Conservation (phyloP, 2,113 vertebrate species). For the Sporophila hypoxantha region DNA sequence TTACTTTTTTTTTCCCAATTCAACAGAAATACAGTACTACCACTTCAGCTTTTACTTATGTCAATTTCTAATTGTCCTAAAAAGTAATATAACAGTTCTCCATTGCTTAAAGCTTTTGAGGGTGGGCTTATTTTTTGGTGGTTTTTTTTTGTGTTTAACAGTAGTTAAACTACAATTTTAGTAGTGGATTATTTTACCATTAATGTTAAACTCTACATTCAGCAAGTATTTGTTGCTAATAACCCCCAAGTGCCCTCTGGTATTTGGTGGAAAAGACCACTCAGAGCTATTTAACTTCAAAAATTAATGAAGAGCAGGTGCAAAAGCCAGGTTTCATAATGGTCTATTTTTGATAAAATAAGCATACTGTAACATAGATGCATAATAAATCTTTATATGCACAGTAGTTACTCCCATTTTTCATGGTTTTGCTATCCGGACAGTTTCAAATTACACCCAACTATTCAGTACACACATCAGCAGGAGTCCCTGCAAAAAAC, state of each 20-base stretch:
- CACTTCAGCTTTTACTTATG: not conserved
- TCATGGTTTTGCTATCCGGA: not conserved
- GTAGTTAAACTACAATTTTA: not conserved
- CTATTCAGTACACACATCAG: not conserved
- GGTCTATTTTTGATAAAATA: constrained; percentile 38
- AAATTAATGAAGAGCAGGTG: constrained; percentile 58
- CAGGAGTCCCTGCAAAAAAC: not conserved
- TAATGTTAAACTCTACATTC: not conserved
- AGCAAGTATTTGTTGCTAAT: constrained; percentile 6
- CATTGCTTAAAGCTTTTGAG: not conserved
- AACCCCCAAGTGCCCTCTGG: not conserved
- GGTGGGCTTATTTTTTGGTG: not conserved
- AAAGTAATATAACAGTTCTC: not conserved
- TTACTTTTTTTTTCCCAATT: not conserved
- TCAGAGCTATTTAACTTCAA: constrained; percentile 28
- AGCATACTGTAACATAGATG: constrained; percentile 43
- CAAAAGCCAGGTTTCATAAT: constrained; percentile 31
- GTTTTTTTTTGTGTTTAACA: not conserved
- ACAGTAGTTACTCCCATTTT: constrained; percentile 51
- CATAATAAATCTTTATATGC: constrained; percentile 47
- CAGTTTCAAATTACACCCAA: constrained; percentile 26
- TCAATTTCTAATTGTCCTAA: not conserved
- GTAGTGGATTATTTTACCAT: not conserved
- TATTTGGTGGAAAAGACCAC: constrained; percentile 23
- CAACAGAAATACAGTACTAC: not conserved